Evolutionary conservation across 2,888 invertebrate species (phyloP), one percentile per base, ranked within the genome.

Genomic region (Baronia brevicornis): DNA sequence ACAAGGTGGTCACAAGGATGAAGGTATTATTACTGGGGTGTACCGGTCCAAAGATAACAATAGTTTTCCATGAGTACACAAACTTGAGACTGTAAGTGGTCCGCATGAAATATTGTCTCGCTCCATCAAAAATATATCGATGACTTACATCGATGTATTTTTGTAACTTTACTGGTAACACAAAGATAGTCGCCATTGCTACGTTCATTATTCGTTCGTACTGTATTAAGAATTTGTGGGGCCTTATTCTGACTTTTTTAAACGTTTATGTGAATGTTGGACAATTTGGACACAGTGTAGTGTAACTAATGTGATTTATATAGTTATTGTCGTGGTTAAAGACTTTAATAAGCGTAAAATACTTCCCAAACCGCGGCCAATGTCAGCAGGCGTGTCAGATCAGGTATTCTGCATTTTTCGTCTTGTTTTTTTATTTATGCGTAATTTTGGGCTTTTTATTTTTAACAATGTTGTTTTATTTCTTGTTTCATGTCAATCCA

Each of bases 381-480:
- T 93, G 93, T 93, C 92, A 91, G 90, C 93, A 91, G 91, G 92
- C 91, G 91, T 92, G 90, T 91, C 91, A 89, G 92, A 93, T 88
- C 92, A 92, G 92, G 92, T 92, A 91, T 84, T 74, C 79, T 60
- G 52, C 60, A 60, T 74, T 69, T 68, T 53, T 46, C 48, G 53
- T 60, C 49, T 60, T 66, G 56, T 51, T 52, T 43, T 41, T 48
- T 39, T 59, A 57, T 54, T 61, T 60, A 55, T 43, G 53, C 41
- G 37, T 37, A 35, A 46, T 39, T 45, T 34, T 31, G 43, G 19
- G 33, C 35, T 39, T 50, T 51, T 46, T 44, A 38, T 36, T 41
- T 35, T 48, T 42, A 43, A 43, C 64, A 57, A 54, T 55, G 49
- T 54, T 50, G 44, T 60, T 66, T 59, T 68, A 55, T 70, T 66